Conservation (phyloP, 2,797 vertebrate genomes). For the Astyanax mexicanus region DNA sequence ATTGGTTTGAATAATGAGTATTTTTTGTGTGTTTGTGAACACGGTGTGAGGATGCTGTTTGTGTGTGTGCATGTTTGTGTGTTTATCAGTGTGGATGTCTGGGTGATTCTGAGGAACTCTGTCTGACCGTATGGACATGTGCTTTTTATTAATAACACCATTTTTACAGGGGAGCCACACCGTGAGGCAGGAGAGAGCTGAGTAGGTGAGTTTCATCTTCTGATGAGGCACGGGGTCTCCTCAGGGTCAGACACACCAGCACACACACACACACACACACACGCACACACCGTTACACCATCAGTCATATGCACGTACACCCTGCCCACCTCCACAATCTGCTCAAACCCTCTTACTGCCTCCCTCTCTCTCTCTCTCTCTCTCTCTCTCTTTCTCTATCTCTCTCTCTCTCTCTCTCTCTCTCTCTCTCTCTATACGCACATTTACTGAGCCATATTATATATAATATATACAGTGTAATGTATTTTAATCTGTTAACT, state of each 20-base stretch:
- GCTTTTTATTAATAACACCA: conserved; percentile 77
- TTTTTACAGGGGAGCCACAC: conserved; percentile 78
- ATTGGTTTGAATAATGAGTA: background rate
- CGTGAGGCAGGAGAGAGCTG: conserved; percentile 69
- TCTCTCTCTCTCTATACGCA: too few species aligned
- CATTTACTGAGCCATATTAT: too few species aligned
- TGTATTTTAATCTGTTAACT: too few species aligned
- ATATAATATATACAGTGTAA: too few species aligned
- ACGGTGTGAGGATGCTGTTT: background rate
- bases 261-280: conserved; percentile 63
- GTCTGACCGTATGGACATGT: conserved; percentile 67
- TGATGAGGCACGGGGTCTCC: conserved; percentile 80
- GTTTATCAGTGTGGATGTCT: background rate
- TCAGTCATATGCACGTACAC: conserved; percentile 32
- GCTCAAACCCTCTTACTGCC: conserved; percentile 4
- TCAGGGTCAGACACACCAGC: conserved; percentile 75
- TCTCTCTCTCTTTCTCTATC: background rate
- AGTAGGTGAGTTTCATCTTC: conserved; percentile 79
- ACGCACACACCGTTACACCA: conserved; percentile 51
- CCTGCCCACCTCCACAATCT: conserved; percentile 28
- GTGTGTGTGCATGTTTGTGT: background rate
- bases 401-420: too few species aligned
- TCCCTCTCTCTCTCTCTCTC: background rate
- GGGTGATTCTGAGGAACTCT: conserved; percentile 23
- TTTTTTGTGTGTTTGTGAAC: background rate